Base-by-base conservation (phyloP, 2,888 invertebrate species). In the Nomada hirtipes region DNA sequence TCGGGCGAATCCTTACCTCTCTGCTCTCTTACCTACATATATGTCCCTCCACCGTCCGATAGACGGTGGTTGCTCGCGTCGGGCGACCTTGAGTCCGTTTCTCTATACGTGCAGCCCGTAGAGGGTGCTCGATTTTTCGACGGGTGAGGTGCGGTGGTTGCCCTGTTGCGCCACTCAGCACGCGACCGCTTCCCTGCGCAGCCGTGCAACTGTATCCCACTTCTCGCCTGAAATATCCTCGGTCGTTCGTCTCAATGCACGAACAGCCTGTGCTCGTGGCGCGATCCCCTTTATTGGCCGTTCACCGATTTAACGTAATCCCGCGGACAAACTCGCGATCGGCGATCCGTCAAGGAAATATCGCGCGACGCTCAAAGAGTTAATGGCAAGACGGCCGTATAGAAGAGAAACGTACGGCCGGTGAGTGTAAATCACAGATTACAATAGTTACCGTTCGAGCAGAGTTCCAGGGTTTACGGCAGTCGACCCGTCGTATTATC, bases 1-100 rank as follows among this genome's bases (percentile, higher is more conserved):
- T 88, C 90, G 87, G 91, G 92, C 92, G 85, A 88, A 84, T 90
- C 77, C 73, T 82, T 84, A 57, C 71, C 81, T 65, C 79, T 63
- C 75, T 50, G 44, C 76, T 69, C 59, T 67, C 72, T 76, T 76
- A 71, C 82, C 77, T 77, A 75, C 36, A 36, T 36, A 36, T 82
- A 67, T 81, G 78, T 83, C 67, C 47, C 61, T 73, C 70, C 71
- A 42, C 60, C 71, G 52, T 60, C 0, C 64, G 75, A 68, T 73
- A 47, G 79, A 55, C 83, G 64, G 63, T 53, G 75, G 78, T 82
- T 78, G 76, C 80, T 84, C 85, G 82, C 83, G 59, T 67, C 75
- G 50, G 76, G 42, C 87, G 86, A 80, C 87, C 89, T 89, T 84
- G 85, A 36, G 23, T 52, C 63, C 50, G 59, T 68, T 73, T 67